Base-by-base conservation (phyloP, 2,888 invertebrate genomes). In the Pterobdella sp. region DNA sequence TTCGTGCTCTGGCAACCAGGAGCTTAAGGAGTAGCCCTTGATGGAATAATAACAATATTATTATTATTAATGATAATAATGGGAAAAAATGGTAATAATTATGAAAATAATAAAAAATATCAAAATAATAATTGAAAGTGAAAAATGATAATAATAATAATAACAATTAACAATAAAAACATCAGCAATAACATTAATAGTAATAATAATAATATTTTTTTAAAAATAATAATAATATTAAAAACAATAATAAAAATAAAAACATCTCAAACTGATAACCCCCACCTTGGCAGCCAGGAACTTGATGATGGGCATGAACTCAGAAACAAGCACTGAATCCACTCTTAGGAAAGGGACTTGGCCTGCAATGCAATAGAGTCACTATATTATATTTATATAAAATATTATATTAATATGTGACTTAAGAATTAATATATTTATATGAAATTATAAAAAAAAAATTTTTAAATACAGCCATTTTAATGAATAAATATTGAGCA, bases 341-440 rank as follows among this genome's bases (percentile, higher is more conserved):
- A 92, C 91, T 81, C 91, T 90, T 73, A 97, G 89, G 80, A 97
- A 93, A 0, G 97, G 97, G 0, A 97, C 89, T 78, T 90, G 88
- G 0, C 93, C 93, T 87, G 79, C 34, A 82, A n/a, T n/a, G n/a
- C n/a, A n/a, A n/a, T n/a, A n/a, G n/a, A n/a, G n/a, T n/a, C n/a
- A n/a, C n/a, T n/a, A n/a, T n/a, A n/a, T n/a, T n/a, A n/a, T n/a
- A n/a, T n/a, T n/a, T n/a, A n/a, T n/a, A n/a, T n/a, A n/a, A n/a
- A n/a, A n/a, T n/a, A n/a, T n/a, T n/a, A n/a, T n/a, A n/a, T n/a
- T n/a, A n/a, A n/a, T n/a, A n/a, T n/a, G n/a, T n/a, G n/a, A n/a
- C n/a, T n/a, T n/a, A n/a, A n/a, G n/a, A n/a, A n/a, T n/a, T n/a
- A n/a, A n/a, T n/a, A n/a, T n/a, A n/a, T n/a, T n/a, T n/a, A n/a